A percentile compares a stretch with the other conserved stretches of the same genome.
Evolutionary conservation across 2,113 vertebrate genomes (phyloP).

Genomic region (Urocolius indicus): DNA sequence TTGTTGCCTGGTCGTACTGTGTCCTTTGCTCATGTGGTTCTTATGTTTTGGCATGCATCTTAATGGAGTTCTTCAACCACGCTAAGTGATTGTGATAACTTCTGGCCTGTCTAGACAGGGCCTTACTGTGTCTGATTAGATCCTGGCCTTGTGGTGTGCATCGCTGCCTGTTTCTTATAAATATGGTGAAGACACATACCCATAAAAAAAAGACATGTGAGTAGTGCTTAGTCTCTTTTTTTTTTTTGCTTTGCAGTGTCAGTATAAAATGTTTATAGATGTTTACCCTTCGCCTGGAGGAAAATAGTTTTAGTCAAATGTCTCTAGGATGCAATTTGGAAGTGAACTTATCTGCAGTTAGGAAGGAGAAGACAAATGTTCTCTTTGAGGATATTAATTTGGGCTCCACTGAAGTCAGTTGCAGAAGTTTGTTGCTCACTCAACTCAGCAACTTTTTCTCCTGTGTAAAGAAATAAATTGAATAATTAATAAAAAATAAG

Average conservation of each 20-base stretch:
- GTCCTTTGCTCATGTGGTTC: not conserved
- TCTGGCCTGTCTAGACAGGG: slow-evolving; percentile 68
- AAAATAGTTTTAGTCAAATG: slow-evolving; percentile 32
- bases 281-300: slow-evolving; percentile 45
- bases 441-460: not conserved
- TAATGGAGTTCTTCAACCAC: slow-evolving; percentile 56
- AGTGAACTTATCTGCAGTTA: slow-evolving; percentile 11
- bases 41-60: slow-evolving; percentile 25
- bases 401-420: not conserved
- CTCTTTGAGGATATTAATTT: slow-evolving; percentile 14
- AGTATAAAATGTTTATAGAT: slow-evolving; percentile 59
- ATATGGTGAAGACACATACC: not conserved
- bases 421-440: not conserved
- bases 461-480: not conserved
- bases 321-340: slow-evolving; percentile 28
- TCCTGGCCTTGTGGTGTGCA: slow-evolving; percentile 33
- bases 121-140: slow-evolving; percentile 65
- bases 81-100: slow-evolving; percentile 60
- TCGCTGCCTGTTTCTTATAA: slow-evolving; percentile 58
- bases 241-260: slow-evolving; percentile 18
- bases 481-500: not conserved
- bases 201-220: not conserved
- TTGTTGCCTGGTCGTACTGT: not conserved
- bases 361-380: slow-evolving; percentile 6
- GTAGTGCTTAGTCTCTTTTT: slow-evolving; percentile 18